phyloP scores from a whole-genome alignment of 92 coral and sea anemone genomes.

The Blastomussa wellsi region DNA sequence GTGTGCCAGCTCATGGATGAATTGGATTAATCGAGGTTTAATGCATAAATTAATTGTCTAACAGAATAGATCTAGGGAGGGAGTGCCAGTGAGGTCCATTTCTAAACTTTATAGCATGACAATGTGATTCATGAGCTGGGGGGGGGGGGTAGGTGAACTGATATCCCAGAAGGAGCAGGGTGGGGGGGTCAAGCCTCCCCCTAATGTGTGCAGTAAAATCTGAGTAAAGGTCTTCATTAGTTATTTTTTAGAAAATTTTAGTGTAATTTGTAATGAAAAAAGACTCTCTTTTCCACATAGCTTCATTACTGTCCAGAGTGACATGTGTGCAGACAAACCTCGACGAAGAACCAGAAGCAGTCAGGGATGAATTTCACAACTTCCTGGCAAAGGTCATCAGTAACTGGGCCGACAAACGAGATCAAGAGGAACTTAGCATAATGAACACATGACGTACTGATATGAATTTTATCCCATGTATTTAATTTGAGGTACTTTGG shows the following conservation, averaged over 20 bases:
- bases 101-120: no score
- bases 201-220: no score
- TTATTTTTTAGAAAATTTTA: not conserved
- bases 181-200: no score
- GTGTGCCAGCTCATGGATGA: no score
- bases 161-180: no score
- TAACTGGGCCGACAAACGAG: constrained; percentile 96
- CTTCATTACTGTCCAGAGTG: constrained; percentile 80
- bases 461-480: not conserved
- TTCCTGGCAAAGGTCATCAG: constrained; percentile 88
- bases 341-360: constrained; percentile 94
- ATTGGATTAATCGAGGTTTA: no score
- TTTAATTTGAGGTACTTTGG: not conserved
- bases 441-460: constrained; percentile 69
- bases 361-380: constrained; percentile 86
- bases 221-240: no score
- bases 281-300: constrained; percentile 33
- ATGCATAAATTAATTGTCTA: no score
- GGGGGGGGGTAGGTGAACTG: no score
- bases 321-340: constrained; percentile 88
- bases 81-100: no score
- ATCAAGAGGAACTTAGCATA: constrained; percentile 97
- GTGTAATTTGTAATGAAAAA: not conserved
- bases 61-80: no score
- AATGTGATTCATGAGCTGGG: no score